phyloP scores from a whole-genome alignment of 1,140 invertebrate species.

The Acarapis woodi region DNA sequence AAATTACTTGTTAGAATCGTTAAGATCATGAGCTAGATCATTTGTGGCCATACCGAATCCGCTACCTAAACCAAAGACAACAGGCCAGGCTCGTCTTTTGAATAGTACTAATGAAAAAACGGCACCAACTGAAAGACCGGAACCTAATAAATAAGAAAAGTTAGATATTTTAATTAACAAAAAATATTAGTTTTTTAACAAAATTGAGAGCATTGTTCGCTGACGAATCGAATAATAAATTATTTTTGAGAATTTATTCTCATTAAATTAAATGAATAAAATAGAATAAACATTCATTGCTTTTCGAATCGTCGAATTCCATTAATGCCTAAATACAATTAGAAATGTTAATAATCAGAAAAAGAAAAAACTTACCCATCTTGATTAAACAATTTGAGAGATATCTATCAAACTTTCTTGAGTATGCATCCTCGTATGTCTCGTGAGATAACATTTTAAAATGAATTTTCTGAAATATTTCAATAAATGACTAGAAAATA shows the following conservation, averaged over 20 bases:
- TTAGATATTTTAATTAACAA: no score
- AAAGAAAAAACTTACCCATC: constrained; percentile 8
- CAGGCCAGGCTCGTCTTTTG: constrained; percentile 10
- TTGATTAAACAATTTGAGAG: constrained; percentile 7
- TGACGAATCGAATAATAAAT: no score
- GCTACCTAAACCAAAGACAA: constrained; percentile 11
- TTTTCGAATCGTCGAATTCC: no score
- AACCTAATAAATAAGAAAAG: background rate
- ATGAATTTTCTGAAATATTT: no score
- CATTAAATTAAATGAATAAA: no score
- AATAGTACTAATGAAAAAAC: constrained; percentile 12
- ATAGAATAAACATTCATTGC: no score
- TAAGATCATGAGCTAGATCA: constrained; percentile 9
- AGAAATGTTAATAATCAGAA: background rate
- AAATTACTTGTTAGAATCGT: background rate
- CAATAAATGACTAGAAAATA: no score
- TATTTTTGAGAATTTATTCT: no score
- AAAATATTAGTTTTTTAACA: no score
- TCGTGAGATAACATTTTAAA: no score
- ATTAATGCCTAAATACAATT: background rate
- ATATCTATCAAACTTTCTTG: constrained; percentile 7
- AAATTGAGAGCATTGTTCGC: no score
- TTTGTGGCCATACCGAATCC: constrained; percentile 11
- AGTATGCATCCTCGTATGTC: constrained; percentile 3
- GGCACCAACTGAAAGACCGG: constrained; percentile 10